Base-by-base conservation (phyloP, 2,797 vertebrate genomes). In the Channa striata region DNA sequence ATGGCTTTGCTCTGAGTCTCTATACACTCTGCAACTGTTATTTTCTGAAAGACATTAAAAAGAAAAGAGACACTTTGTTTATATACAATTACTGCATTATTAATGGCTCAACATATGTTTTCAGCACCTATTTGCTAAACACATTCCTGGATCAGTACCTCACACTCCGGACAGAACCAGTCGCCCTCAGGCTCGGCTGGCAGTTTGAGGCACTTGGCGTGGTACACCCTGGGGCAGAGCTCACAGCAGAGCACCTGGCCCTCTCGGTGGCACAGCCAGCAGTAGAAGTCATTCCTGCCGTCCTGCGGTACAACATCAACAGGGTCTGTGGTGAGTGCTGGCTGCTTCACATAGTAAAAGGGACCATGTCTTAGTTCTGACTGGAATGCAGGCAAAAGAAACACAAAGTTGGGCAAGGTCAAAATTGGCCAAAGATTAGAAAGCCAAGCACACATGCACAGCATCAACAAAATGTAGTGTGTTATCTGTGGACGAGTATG, bases 281-380 rank as follows among this genome's bases (percentile, higher is more conserved):
- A 99, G 95, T 95, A 99, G 96, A 99, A 99, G 94, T 99, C 98
- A 86, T 99, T 99, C 92, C 98, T 97, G 95, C 98, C 97, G 91
- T 99, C 98, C 97, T 99, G 98, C 85, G 97, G 98, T 97, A 97
- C 96, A 97, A 98, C 98, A 97, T 99, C 97, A 96, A 99, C 97
- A 97, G 98, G 97, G 95, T 99, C 98, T 97, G 93, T 92, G 87
- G 94, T 94, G 93, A 95, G 94, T 91, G 94, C 90, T 81, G 94
- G 93, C 93, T 95, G 94, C 94, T 99, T 99, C 96, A 95, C 90
- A 97, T 99, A 99, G 97, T 99, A 99, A 99, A 99, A 99, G 94
- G 98, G 98, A 96, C 98, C 98, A 93, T 99, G 98, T 96, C 97
- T 99, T 97, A 99, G 97, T 82, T 98, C 96, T 96, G 97, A 99